Evolutionary conservation across 2,797 vertebrate genomes (phyloP).

Genomic region (Xiphophorus birchmanni): DNA sequence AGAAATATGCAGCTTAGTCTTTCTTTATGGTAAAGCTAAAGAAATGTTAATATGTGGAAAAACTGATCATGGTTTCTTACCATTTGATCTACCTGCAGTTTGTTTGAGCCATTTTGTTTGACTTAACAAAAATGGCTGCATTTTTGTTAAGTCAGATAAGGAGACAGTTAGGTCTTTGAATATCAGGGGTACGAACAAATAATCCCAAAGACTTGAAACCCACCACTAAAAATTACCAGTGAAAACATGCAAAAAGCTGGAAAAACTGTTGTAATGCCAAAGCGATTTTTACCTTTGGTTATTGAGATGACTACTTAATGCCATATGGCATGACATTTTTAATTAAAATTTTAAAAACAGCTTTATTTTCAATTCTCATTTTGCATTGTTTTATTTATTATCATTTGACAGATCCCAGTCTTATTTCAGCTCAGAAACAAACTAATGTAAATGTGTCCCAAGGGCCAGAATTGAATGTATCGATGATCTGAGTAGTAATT

Average conservation of each 20-base stretch:
- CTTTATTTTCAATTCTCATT: background rate
- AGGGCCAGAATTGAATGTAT: background rate
- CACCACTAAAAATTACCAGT: background rate
- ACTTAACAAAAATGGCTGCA: constrained; percentile 5
- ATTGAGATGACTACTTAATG: background rate
- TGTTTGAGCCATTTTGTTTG: no score
- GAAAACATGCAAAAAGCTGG: background rate
- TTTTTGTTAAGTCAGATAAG: background rate
- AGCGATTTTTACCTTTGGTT: no score
- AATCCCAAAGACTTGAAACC: background rate
- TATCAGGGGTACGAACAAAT: background rate
- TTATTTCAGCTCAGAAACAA: background rate
- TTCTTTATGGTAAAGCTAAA: constrained; percentile 9
- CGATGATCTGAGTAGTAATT: background rate
- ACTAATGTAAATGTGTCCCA: background rate
- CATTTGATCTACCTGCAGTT: constrained; percentile 6
- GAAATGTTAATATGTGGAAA: constrained; percentile 2
- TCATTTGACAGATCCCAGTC: background rate
- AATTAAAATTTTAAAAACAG: background rate
- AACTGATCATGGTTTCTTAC: constrained; percentile 2
- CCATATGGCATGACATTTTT: background rate
- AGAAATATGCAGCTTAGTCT: background rate
- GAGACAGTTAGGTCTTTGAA: background rate
- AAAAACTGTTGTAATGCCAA: background rate
- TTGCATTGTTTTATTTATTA: background rate